A percentile compares a stretch with the other conserved stretches of the same genome.
phyloP scores from a whole-genome alignment of 2,888 invertebrate genomes.

The Busseola fusca region DNA sequence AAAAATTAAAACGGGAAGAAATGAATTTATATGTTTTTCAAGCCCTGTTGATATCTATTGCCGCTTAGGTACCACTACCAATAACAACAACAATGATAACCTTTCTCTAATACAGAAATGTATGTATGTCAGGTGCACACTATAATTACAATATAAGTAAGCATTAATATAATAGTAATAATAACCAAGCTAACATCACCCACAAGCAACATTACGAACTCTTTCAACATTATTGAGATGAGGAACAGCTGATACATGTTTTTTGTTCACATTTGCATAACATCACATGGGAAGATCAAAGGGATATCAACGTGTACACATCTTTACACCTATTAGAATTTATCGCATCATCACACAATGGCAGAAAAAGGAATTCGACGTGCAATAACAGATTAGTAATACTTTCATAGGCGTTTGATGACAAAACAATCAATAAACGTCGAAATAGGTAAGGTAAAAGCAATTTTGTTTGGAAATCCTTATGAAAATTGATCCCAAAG shows the following conservation, averaged over 20 bases:
- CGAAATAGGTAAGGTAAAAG: neutral
- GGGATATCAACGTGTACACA: conserved; percentile 45
- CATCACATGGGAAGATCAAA: conserved; percentile 53
- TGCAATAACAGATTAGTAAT: conserved; percentile 31
- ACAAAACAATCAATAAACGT: conserved; percentile 4
- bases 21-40: neutral
- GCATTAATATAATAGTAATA: conserved; percentile 7
- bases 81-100: neutral
- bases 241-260: conserved; percentile 46
- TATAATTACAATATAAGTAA: neutral
- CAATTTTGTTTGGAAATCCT: neutral
- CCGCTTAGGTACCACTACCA: neutral
- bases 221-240: conserved; percentile 50
- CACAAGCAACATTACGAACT: conserved; percentile 12
- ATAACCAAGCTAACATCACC: conserved; percentile 16
- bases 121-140: neutral
- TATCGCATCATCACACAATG: conserved; percentile 38
- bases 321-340: conserved; percentile 50
- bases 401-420: conserved; percentile 39
- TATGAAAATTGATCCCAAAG: neutral
- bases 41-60: neutral
- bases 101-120: neutral
- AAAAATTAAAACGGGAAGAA: neutral
- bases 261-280: conserved; percentile 49
- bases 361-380: conserved; percentile 32